Evolutionary conservation across 2,888 invertebrate species (phyloP), one percentile per base, ranked within the genome.

Genomic region (Cetonia aurata): DNA sequence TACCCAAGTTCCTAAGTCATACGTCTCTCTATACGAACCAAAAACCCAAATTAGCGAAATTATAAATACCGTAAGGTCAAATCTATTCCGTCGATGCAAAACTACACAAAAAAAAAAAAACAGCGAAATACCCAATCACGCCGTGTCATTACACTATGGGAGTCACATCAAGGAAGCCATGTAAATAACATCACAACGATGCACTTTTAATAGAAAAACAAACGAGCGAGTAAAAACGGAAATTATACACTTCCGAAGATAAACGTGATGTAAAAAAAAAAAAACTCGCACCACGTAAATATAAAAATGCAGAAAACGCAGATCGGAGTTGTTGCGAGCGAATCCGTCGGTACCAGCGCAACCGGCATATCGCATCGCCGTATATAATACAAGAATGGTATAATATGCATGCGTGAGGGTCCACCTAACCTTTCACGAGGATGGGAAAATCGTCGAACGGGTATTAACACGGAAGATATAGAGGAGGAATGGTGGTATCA

Each of bases 381-480:
- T n/a, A n/a, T 46, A 33, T 33, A 31, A 48, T 13, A 62, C 33
- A 62, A 62, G 60, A 60, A 60, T 33, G 48, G 48, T n/a, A n/a
- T n/a, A n/a, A n/a, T 37, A 33, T 37, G 10, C 48, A 31, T n/a
- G n/a, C n/a, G 48, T 62, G 62, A 48, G 62, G 62, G 62, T 31
- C 62, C 31, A 48, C 33, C 46, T 48, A 62, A 48, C 62, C 62
- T 62, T 62, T 62, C 62, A 62, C 62, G 48, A 62, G 25, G 25
- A 62, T 15, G 46, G n/a, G 33, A 31, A 31, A 17, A 25, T 25
- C 4, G 25, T 25, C 4, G 25, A n/a, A n/a, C n/a, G 25, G 1
- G 25, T 25, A 25, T 25, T 48, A 48, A 33, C n/a, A n/a, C n/a
- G n/a, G n/a, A 48, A 48, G 46, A 62, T 15, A 1, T 37, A 25